Evolutionary conservation across 2,888 invertebrate genomes (phyloP).

Genomic region (Synergus itoensis): DNA sequence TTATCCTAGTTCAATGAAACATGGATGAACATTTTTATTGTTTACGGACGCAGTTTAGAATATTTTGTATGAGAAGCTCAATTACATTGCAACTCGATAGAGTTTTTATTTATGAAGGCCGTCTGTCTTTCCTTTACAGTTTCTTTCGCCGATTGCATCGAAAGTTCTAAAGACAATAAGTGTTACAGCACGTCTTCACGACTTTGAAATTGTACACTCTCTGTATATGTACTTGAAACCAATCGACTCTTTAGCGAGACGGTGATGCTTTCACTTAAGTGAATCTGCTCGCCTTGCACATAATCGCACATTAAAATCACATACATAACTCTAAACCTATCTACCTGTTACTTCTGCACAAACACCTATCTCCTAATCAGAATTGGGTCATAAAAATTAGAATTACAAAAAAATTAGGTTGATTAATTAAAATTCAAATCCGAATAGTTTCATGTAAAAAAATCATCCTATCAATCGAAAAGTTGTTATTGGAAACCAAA

Average conservation of each 20-base stretch:
- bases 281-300: conserved; percentile 1
- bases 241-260: neutral
- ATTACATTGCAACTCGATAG: neutral
- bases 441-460: neutral
- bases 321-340: conserved; percentile 28
- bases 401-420: neutral
- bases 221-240: conserved; percentile 16
- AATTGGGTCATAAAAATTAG: neutral
- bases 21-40: neutral
- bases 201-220: conserved; percentile 32
- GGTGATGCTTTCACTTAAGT: conserved; percentile 15
- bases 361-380: neutral
- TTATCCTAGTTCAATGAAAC: neutral
- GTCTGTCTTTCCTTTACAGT: neutral
- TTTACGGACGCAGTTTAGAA: neutral
- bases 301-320: conserved; percentile 27
- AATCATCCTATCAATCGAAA: neutral
- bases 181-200: conserved; percentile 26
- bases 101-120: conserved; percentile 5
- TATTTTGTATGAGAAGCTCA: conserved; percentile 22
- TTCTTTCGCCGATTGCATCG: conserved; percentile 27
- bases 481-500: neutral
- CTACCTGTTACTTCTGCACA: neutral
- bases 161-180: conserved; percentile 29
- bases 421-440: neutral